Percentiles rank a stretch among this genome's conserved stretches.
phyloP scores from a whole-genome alignment of 2,888 invertebrate species.

The Melinopterus prodromus region DNA sequence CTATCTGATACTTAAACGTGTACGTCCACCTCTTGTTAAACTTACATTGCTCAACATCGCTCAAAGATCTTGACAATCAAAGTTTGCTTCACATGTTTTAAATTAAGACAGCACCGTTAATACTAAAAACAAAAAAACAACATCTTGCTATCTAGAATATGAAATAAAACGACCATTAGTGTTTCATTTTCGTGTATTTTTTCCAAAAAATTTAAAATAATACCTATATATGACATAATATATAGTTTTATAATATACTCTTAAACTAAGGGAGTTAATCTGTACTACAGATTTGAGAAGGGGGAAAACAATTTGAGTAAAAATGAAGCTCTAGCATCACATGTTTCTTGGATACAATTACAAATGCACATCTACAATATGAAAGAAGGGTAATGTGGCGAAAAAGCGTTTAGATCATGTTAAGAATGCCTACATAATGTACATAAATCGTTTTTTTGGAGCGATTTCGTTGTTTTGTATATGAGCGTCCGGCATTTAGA shows the following conservation, averaged over 20 bases:
- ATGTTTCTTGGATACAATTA: not conserved
- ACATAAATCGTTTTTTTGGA: not conserved
- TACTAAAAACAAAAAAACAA: no score
- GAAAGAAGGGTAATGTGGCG: not conserved
- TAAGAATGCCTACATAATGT: conserved; percentile 10
- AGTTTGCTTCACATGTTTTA: no score
- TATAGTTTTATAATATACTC: conserved; percentile 7
- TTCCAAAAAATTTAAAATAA: conserved; percentile 19
- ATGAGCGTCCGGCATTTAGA: not conserved
- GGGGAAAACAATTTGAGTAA: not conserved
- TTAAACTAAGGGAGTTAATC: not conserved
- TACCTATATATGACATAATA: conserved; percentile 13
- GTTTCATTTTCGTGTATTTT: conserved; percentile 17
- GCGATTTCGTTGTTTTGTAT: conserved; percentile 15
- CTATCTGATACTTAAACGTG: no score
- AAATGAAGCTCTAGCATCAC: not conserved
- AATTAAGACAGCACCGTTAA: no score
- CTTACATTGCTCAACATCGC: no score
- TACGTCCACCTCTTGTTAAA: no score
- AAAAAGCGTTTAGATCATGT: not conserved
- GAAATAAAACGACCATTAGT: not conserved
- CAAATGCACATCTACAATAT: not conserved
- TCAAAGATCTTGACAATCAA: no score
- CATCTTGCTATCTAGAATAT: not conserved
- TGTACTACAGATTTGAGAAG: not conserved